A percentile compares a stretch with the other conserved stretches of the same genome.
These are phyloP conservation scores for Lipophrys pholis DNA, from an alignment of 2,113 vertebrate species.

Conservation along the genomic window DNA sequence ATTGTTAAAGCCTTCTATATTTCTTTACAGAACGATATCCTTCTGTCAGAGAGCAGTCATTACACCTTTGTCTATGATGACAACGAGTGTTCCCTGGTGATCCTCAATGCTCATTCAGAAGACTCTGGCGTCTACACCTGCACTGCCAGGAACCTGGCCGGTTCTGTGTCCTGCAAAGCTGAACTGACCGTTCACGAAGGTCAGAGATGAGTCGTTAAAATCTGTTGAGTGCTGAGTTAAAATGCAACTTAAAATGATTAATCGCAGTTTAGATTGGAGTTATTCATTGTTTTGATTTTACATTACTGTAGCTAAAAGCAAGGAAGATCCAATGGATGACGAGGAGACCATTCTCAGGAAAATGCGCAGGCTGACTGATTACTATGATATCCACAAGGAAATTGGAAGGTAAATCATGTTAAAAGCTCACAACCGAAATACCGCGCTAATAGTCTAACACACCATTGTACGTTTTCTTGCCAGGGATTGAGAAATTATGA, in stretches of 20 bases:
- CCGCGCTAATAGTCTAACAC: not conserved
- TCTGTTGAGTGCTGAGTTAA: not conserved
- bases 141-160: conserved; percentile 91
- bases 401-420: conserved; percentile 87
- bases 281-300: not conserved
- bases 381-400: conserved; percentile 94
- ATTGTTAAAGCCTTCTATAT: not conserved
- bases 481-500: not conserved
- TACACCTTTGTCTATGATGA: conserved; percentile 96
- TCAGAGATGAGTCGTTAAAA: conserved; percentile 58
- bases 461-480: not conserved
- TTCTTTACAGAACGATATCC: conserved; percentile 86
- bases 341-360: conserved; percentile 87
- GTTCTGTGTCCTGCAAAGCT: conserved; percentile 96
- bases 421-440: not conserved
- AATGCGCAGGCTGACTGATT: conserved; percentile 89
- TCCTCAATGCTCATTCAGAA: conserved; percentile 86
- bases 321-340: conserved; percentile 83
- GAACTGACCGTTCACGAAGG: conserved; percentile 91
- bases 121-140: conserved; percentile 96
- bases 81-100: conserved; percentile 93
- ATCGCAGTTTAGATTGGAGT: not conserved
- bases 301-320: conserved; percentile 66
- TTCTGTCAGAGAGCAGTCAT: conserved; percentile 93
- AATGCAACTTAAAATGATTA: not conserved